A percentile compares a stretch with the other conserved stretches of the same genome.
Conservation (phyloP, 2,113 vertebrate species). For the Thoracochromis brauschi region DNA sequence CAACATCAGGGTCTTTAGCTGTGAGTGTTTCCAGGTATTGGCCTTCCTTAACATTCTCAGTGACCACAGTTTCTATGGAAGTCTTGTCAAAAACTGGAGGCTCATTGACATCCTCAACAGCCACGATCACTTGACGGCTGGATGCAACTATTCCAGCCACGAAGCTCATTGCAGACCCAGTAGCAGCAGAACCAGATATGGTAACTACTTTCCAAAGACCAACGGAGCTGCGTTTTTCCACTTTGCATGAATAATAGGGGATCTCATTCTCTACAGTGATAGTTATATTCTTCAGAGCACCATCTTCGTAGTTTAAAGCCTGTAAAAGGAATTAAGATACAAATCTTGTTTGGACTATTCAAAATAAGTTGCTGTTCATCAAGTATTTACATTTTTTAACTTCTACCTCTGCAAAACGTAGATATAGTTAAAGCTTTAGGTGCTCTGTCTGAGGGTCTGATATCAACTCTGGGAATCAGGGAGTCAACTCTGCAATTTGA, state of each 20-base stretch:
- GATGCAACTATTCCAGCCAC: rapidly evolving
- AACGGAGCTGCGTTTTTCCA: neutral
- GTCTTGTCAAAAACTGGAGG: slow-evolving; percentile 33
- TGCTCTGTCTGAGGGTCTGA: no score
- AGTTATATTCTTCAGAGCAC: slow-evolving; percentile 5
- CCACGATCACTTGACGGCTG: neutral
- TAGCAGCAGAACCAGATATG: neutral
- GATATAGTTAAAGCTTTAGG: no score
- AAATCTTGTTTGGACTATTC: no score
- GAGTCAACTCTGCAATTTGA: no score
- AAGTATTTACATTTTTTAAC: no score
- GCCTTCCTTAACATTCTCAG: slow-evolving; percentile 30
- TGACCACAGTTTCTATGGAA: neutral
- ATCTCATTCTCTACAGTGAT: slow-evolving; percentile 51
- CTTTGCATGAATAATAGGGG: slow-evolving; percentile 37
- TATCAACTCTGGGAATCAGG: no score
- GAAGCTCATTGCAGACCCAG: rapidly evolving
- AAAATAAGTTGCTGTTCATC: no score
- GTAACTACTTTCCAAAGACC: slow-evolving; percentile 33
- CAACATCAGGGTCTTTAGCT: slow-evolving; percentile 42
- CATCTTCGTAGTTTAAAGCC: slow-evolving; percentile 39
- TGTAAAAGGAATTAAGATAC: no score
- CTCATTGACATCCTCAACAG: slow-evolving; percentile 61
- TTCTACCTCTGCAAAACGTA: no score
- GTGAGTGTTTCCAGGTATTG: slow-evolving; percentile 14